phyloP scores from a whole-genome alignment of 1,140 invertebrate genomes.

The Bombus soroeensis region DNA sequence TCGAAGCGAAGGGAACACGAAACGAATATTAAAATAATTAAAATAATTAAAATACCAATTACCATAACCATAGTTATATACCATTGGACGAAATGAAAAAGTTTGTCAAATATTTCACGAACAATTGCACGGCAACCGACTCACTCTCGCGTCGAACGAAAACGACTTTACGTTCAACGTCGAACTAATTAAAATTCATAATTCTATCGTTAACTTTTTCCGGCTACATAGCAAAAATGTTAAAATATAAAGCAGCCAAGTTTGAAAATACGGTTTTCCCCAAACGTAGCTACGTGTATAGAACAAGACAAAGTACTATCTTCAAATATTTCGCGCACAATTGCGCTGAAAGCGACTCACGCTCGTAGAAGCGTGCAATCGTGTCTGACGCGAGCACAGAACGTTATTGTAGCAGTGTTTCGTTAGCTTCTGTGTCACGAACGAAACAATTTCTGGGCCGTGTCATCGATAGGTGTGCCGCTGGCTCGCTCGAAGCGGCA shows the following conservation, averaged over 20 bases:
- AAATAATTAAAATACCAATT: neutral
- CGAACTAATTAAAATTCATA: neutral
- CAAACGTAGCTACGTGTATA: too few species aligned
- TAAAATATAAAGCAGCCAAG: neutral
- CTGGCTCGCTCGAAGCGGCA: neutral
- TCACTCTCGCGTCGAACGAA: too few species aligned
- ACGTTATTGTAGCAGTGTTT: neutral
- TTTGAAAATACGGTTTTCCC: too few species aligned
- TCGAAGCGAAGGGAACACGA: neutral
- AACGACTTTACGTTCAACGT: neutral
- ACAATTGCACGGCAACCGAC: neutral
- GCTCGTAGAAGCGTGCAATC: slow-evolving; percentile 1
- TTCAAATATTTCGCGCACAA: neutral
- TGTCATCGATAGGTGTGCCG: neutral
- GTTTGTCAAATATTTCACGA: neutral
- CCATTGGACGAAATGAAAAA: neutral
- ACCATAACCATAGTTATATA: neutral
- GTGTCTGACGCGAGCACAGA: neutral
- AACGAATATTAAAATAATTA: neutral
- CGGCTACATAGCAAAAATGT: neutral
- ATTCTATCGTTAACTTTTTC: neutral
- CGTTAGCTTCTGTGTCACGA: neutral
- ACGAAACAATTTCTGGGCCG: slow-evolving; percentile 11
- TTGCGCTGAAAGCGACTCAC: neutral
- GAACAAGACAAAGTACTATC: neutral